Evolutionary conservation across 1,140 invertebrate species (phyloP).

Genomic region (Lasioglossum albipes): DNA sequence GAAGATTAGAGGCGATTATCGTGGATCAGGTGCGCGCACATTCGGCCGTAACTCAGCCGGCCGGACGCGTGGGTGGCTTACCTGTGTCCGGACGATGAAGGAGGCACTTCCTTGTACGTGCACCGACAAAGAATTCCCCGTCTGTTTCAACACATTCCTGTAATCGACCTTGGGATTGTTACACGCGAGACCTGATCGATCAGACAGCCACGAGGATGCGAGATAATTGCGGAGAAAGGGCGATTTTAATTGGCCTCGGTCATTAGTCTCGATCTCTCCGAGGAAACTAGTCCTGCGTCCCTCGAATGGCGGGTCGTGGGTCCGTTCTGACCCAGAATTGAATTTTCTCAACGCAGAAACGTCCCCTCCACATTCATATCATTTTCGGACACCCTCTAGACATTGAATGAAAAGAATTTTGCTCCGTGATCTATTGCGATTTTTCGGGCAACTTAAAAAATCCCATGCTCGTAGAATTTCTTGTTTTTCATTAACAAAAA

Average conservation of each 20-base stretch:
- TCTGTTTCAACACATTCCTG: slow-evolving; percentile 33
- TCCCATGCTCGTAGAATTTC: no score
- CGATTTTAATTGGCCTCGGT: slow-evolving; percentile 16
- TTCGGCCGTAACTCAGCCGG: slow-evolving; percentile 72
- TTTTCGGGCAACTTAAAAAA: no score
- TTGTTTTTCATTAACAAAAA: no score
- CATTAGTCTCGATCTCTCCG: not conserved
- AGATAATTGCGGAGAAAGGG: slow-evolving; percentile 16
- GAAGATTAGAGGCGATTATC: slow-evolving; percentile 81
- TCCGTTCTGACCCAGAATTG: no score
- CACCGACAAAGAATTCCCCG: slow-evolving; percentile 10
- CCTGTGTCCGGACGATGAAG: slow-evolving; percentile 67
- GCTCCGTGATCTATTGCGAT: no score
- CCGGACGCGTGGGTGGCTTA: slow-evolving; percentile 74
- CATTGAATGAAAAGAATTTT: no score
- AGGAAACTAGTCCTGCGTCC: not conserved
- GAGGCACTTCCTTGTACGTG: slow-evolving; percentile 60
- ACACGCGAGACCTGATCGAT: slow-evolving; percentile 44
- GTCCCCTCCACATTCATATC: no score
- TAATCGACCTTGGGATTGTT: slow-evolving; percentile 34
- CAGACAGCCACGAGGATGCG: not conserved
- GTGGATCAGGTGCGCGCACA: slow-evolving; percentile 76
- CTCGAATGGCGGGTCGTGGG: no score
- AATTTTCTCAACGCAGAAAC: no score
- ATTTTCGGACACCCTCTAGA: no score